Evolutionary conservation across 1,140 invertebrate species (phyloP).

Genomic region (Macrosteles quadrilineatus): DNA sequence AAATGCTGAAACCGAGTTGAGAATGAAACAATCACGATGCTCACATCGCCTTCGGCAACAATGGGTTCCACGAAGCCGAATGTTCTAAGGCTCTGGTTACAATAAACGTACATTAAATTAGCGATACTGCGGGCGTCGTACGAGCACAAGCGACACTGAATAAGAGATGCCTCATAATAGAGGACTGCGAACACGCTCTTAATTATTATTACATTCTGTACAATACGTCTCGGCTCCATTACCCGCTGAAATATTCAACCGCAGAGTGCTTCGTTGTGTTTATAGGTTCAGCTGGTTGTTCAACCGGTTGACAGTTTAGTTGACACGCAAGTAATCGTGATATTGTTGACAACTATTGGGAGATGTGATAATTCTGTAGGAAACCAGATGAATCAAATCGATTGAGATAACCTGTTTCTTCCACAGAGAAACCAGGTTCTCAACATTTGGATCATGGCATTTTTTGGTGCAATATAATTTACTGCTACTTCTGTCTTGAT

Average conservation of each 20-base stretch:
- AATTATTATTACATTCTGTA: constrained; percentile 23
- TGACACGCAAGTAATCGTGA: background rate
- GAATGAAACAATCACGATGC: too few species aligned
- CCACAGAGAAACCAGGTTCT: too few species aligned
- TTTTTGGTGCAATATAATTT: too few species aligned
- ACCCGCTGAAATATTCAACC: constrained; percentile 19
- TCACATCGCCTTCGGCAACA: too few species aligned
- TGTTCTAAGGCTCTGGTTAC: background rate
- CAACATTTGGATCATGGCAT: too few species aligned
- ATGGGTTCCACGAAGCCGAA: too few species aligned
- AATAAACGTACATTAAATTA: constrained; percentile 18
- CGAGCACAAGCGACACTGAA: constrained; percentile 9
- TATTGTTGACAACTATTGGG: too few species aligned
- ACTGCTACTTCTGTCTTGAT: too few species aligned
- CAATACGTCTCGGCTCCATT: constrained; percentile 23
- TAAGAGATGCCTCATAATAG: constrained; percentile 17
- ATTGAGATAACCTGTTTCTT: too few species aligned
- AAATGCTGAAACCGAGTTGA: too few species aligned
- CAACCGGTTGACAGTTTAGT: background rate
- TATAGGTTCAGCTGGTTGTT: background rate
- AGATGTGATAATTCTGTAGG: too few species aligned
- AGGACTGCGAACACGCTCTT: constrained; percentile 18
- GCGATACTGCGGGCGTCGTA: background rate
- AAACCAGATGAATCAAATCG: too few species aligned
- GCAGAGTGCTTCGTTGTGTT: background rate